Conservation (phyloP, 2,113 vertebrate genomes). For the Taxidea taxus region DNA sequence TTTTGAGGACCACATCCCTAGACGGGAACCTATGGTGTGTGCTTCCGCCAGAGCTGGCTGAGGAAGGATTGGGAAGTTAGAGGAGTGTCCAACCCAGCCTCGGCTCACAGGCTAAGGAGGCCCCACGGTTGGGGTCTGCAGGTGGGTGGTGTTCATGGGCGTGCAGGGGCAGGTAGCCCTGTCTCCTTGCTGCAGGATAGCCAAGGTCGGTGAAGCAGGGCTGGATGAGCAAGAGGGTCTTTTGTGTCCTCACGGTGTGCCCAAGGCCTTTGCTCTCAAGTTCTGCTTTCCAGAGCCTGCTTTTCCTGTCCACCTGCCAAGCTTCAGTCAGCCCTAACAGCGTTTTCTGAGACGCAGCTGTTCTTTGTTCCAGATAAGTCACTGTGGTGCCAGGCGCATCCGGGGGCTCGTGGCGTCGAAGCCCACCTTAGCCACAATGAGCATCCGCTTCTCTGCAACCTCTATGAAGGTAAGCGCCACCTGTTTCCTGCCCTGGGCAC, state of each 20-base stretch:
- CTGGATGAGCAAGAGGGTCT: not conserved
- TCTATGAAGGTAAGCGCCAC: constrained; percentile 90
- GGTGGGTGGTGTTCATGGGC: not conserved
- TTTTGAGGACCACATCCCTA: not conserved
- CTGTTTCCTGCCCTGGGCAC: not conserved
- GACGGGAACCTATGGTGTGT: not conserved
- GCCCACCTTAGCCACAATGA: constrained; percentile 90
- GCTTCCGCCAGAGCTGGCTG: not conserved
- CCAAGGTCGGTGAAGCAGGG: not conserved
- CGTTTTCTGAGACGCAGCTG: not conserved
- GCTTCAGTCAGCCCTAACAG: not conserved
- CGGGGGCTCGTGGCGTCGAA: constrained; percentile 90
- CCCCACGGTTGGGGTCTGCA: not conserved
- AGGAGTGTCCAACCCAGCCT: not conserved
- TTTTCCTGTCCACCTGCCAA: not conserved
- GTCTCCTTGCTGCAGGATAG: not conserved
- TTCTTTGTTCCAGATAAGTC: constrained; percentile 87
- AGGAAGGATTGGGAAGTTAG: not conserved
- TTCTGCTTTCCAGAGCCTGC: not conserved
- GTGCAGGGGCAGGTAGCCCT: not conserved
- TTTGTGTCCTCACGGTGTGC: fast-evolving
- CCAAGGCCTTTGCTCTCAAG: not conserved
- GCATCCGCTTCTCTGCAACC: constrained; percentile 87
- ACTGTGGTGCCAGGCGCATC: constrained; percentile 91
- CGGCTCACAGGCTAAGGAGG: not conserved